Conservation (phyloP, 2,888 invertebrate genomes). For the Eristalinus aeneus region DNA sequence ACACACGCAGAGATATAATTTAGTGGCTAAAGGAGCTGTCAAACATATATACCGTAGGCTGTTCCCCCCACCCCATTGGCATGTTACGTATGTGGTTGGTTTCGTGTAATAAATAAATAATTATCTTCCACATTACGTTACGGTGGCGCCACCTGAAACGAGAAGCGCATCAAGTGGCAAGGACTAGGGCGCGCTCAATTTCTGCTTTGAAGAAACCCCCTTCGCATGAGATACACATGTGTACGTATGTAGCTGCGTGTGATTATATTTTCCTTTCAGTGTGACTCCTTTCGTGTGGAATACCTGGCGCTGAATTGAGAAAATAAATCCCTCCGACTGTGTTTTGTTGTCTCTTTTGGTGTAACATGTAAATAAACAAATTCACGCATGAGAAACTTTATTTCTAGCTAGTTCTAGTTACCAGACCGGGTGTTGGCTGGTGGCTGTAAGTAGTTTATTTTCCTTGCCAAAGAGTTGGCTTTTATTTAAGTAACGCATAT, state of each 20-base stretch:
- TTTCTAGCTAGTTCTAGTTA: too few relatives aligned
- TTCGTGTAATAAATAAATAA: conserved; percentile 50
- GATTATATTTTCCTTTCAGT: neutral
- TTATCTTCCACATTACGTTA: conserved; percentile 29
- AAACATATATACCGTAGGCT: neutral
- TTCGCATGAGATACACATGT: neutral
- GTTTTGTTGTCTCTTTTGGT: neutral
- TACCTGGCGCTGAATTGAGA: neutral
- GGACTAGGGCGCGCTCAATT: neutral
- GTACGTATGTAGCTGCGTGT: neutral
- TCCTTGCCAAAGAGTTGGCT: neutral
- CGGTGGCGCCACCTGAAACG: neutral
- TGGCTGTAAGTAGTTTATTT: neutral
- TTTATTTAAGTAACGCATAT: neutral
- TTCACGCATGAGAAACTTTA: neutral
- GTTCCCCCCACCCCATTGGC: neutral
- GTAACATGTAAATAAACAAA: neutral
- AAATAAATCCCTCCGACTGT: neutral
- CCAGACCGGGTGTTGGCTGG: too few relatives aligned
- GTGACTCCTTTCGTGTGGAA: neutral
- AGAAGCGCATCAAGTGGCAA: neutral
- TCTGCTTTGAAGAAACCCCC: neutral
- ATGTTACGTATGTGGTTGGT: neutral
- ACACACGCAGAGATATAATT: neutral
- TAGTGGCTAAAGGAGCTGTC: neutral